phyloP scores from a whole-genome alignment of 2,888 invertebrate genomes.

The Dasypogon diadema region DNA sequence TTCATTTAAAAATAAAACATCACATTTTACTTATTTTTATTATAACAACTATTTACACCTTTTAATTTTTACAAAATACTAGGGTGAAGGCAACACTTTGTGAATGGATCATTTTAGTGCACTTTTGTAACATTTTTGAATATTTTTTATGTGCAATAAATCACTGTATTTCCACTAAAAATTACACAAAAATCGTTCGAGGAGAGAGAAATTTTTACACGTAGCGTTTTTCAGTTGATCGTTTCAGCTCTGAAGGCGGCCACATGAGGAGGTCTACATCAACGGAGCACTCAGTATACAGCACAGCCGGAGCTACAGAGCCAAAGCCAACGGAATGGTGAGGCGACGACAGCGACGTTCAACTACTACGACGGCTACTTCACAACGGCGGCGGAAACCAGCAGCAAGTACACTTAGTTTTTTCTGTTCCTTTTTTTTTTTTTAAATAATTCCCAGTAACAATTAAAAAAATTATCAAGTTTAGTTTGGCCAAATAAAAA shows the following conservation, averaged over 20 bases:
- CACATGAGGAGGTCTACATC: constrained; percentile 39
- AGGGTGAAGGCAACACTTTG: constrained; percentile 26
- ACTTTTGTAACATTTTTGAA: constrained; percentile 31
- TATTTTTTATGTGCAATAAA: constrained; percentile 11
- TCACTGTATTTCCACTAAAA: constrained; percentile 7
- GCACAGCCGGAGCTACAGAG: constrained; percentile 31
- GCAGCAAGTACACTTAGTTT: constrained; percentile 16
- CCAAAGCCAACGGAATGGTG: constrained; percentile 34
- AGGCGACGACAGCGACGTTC: constrained; percentile 29
- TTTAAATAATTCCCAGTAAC: neutral
- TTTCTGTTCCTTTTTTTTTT: neutral
- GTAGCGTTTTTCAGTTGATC: constrained; percentile 33
- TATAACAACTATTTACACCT: constrained; percentile 24
- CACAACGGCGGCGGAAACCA: constrained; percentile 28
- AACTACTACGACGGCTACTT: constrained; percentile 5
- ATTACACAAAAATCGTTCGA: constrained; percentile 25
- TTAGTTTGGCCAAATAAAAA: neutral
- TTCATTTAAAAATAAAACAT: constrained; percentile 48
- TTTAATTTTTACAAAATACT: constrained; percentile 1
- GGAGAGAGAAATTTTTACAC: constrained; percentile 35
- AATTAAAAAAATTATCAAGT: neutral
- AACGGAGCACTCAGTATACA: constrained; percentile 38
- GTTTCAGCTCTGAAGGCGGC: constrained; percentile 31
- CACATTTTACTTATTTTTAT: constrained; percentile 44
- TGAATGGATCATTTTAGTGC: constrained; percentile 30